Conservation (phyloP, 2,888 invertebrate genomes). For the Hydraecia micacea region DNA sequence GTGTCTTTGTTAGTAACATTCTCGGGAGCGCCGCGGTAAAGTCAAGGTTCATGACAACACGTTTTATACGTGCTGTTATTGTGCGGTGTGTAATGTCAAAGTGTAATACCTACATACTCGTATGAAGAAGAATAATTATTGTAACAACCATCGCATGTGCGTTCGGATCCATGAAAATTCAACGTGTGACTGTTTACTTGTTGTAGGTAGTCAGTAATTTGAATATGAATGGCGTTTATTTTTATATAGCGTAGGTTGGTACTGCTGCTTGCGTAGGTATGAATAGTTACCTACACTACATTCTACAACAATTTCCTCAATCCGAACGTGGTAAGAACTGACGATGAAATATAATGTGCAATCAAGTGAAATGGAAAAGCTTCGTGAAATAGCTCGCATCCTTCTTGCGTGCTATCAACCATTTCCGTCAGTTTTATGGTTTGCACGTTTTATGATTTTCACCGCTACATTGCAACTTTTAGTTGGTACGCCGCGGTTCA, state of each 20-base stretch:
- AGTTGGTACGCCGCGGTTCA: constrained; percentile 66
- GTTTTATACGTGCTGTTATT: constrained; percentile 63
- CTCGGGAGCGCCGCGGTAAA: constrained; percentile 63
- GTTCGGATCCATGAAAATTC: constrained; percentile 17
- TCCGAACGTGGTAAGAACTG: constrained; percentile 59
- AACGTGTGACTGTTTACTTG: constrained; percentile 1
- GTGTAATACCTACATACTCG: constrained; percentile 47
- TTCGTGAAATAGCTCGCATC: constrained; percentile 77
- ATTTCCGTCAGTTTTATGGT: constrained; percentile 79
- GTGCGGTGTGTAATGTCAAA: constrained; percentile 57
- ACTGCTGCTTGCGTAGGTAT: neutral
- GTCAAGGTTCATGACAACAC: constrained; percentile 66
- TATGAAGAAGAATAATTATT: constrained; percentile 41
- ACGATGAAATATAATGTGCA: constrained; percentile 82
- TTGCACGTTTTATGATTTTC: constrained; percentile 81
- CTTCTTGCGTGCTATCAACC: constrained; percentile 83
- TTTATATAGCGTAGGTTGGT: constrained; percentile 6
- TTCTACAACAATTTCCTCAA: constrained; percentile 40
- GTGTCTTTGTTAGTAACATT: constrained; percentile 60
- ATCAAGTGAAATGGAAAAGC: constrained; percentile 81
- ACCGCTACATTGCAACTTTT: constrained; percentile 76
- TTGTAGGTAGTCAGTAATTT: constrained; percentile 3
- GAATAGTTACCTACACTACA: constrained; percentile 3
- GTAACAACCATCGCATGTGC: constrained; percentile 4
- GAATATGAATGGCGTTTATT: constrained; percentile 8